Evolutionary conservation across 2,888 invertebrate species (phyloP), one percentile per base, ranked within the genome.

Genomic region (Synergus itoensis): DNA sequence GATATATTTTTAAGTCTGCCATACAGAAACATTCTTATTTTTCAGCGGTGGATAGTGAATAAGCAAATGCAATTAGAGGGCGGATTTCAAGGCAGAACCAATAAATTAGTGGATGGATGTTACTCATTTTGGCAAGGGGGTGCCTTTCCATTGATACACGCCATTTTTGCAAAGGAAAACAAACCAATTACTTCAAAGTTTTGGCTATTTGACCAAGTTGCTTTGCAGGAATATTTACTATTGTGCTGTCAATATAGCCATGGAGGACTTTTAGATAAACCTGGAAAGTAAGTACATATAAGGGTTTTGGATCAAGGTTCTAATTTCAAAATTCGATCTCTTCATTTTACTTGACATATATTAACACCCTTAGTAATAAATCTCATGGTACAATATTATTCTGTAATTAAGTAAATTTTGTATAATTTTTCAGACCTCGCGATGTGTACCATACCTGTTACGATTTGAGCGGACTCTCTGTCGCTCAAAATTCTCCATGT

Each of bases 101-200:
- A 99, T 93, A 99, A 99, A 93, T 93, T 99, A 84, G 99, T 99
- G 0, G 99, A 99, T 94, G 98, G 98, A 4, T 99, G 99, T 92
- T 99, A 99, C 92, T 99, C 99, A 0, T 99, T 99, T 93, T 99
- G 99, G 99, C 98, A 98, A 93, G 99, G 98, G 43, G 99, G 97
- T 76, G 95, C 96, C 65, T 97, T 99, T 91, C 97, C 98, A 28
- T 94, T 99, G 65, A 94, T 99, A 64, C 97, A 98, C 91, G 95
- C 95, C 80, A 94, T 97, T 83, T 86, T 82, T 9, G 85, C 88
- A 80, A 81, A 85, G 64, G 76, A 81, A 41, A 84, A 83, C n/a
- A 80, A 77, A 64, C 73, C 77, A 18, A 53, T 79, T 36, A 57
- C 78, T 21, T 90, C 94, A 89, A 90, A 94, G 90, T 90, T 92